Conservation (phyloP, 2,113 vertebrate species). For the Miniopterus natalensis region DNA sequence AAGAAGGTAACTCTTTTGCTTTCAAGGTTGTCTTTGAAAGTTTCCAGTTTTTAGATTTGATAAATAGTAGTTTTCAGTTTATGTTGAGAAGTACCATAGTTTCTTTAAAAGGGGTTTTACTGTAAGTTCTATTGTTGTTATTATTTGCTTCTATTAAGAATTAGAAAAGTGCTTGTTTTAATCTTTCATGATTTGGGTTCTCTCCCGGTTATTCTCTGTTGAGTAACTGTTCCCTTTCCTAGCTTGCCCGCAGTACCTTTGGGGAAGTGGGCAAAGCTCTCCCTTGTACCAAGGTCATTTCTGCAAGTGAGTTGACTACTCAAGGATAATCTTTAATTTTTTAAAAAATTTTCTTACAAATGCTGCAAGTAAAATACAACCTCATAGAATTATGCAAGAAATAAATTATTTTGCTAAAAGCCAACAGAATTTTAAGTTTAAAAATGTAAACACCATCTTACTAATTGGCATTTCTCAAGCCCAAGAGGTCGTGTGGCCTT, state of each 20-base stretch:
- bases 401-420: background rate
- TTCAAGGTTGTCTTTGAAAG: slow-evolving; percentile 60
- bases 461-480: background rate
- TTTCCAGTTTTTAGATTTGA: slow-evolving; percentile 44
- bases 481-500: background rate
- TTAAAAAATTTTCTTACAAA: background rate
- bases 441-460: background rate
- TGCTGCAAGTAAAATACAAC: background rate
- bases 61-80: slow-evolving; percentile 21
- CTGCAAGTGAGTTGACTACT: background rate
- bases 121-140: background rate
- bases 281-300: slow-evolving; percentile 1
- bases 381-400: background rate
- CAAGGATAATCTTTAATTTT: background rate
- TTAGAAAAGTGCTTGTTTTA: slow-evolving; percentile 17
- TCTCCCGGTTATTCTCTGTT: background rate
- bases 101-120: slow-evolving; percentile 51
- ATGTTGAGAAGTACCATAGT: background rate
- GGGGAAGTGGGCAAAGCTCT: background rate
- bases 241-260: background rate
- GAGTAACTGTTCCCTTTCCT: background rate
- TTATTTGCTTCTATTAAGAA: background rate
- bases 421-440: background rate
- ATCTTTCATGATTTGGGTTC: background rate
- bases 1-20: slow-evolving; percentile 92